Conservation (phyloP, 2,888 invertebrate species). For the Molorchus minor region DNA sequence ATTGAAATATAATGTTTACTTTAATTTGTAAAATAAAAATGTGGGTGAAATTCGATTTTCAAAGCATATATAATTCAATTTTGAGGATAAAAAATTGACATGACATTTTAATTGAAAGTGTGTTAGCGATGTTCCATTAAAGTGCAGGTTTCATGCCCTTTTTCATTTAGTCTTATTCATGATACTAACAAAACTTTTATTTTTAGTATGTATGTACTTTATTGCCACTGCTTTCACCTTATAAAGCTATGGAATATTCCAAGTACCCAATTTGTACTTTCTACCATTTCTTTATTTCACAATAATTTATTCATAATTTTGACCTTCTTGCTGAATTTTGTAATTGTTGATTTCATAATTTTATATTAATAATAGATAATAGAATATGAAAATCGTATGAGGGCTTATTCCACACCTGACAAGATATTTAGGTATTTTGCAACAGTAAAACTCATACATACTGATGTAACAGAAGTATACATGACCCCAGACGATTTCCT, state of each 20-base stretch:
- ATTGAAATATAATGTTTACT: too few species aligned
- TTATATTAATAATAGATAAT: slow-evolving; percentile 75
- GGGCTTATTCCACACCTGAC: slow-evolving; percentile 96
- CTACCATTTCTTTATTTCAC: not conserved
- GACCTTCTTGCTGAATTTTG: not conserved
- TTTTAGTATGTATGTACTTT: too few species aligned
- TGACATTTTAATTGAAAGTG: too few species aligned
- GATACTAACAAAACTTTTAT: too few species aligned
- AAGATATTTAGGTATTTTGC: slow-evolving; percentile 99
- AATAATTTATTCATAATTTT: not conserved
- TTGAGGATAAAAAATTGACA: too few species aligned
- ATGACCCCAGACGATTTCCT: slow-evolving; percentile 99
- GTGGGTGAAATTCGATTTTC: too few species aligned
- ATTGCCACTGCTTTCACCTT: not conserved
- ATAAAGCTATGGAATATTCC: not conserved
- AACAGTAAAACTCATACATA: slow-evolving; percentile 81
- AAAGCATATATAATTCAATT: too few species aligned
- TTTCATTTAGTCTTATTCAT: too few species aligned
- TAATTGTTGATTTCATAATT: slow-evolving; percentile 6
- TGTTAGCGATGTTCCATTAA: too few species aligned
- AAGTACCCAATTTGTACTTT: not conserved
- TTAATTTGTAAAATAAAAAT: too few species aligned
- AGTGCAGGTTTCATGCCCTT: too few species aligned
- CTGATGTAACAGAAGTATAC: slow-evolving; percentile 78
- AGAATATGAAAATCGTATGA: slow-evolving; percentile 96